Base-by-base conservation (phyloP, 2,888 invertebrate genomes). In the Gymnosoma rotundatum region DNA sequence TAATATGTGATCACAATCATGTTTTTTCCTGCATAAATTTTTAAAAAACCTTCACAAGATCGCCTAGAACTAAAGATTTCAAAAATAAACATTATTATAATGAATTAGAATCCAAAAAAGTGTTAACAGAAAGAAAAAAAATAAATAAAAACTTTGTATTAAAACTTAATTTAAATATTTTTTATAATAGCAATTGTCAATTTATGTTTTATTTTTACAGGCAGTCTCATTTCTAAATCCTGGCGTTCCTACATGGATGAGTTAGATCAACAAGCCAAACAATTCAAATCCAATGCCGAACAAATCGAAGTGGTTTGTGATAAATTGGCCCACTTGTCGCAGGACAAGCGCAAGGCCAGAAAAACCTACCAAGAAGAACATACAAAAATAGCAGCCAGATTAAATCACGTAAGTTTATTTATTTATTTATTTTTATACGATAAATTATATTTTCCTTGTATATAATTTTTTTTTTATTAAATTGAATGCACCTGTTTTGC, bases 341-440 rank as follows among this genome's bases (percentile, higher is more conserved):
- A 94, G n/a, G 98, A 98, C 90, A 96, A 98, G 91, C 94, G 97
- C 89, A 95, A 96, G 91, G 95, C 97, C 6, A 94, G 96, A 87
- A 98, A 98, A 92, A 93, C 94, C 70, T 98, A 98, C 91, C 96
- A 96, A 89, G 98, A 98, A 90, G 98, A 98, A 90, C 96, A 98
- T 90, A 94, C 94, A 82, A 95, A 97, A 91, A 96, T 97, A 88
- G 95, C 96, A 69, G 94, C 95, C 76, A 96, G 97, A 90, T 95
- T 97, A 89, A 94, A 95, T 88, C 96, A 96, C 94, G 97, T 96
- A 92, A 94, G 94, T 93, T n/a, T 20, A 32, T 12, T 12, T 64
- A 5, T 25, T 45, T 25, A 21, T 25, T 25, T 7, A 4, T 70
- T 25, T 20, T 42, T 5, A 56, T 58, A 45, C 45, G 2, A 70